phyloP scores from a whole-genome alignment of 2,113 vertebrate species.

The Electrona antarctica region DNA sequence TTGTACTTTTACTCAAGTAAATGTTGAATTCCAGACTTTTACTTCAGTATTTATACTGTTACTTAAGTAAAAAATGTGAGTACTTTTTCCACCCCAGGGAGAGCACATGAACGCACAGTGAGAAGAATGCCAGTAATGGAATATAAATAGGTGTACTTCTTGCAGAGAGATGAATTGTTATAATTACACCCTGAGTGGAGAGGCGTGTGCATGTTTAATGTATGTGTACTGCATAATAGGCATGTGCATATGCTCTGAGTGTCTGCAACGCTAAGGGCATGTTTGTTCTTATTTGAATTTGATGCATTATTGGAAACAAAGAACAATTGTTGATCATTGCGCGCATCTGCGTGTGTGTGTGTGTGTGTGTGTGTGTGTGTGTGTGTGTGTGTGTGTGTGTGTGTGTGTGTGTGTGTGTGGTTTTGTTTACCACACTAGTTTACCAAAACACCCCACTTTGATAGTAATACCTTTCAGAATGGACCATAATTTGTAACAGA shows the following conservation, averaged over 20 bases:
- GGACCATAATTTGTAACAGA: no score
- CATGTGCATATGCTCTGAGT: not conserved
- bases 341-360: not conserved
- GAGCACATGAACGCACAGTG: conserved; percentile 1
- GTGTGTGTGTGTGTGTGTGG: no score
- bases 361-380: not conserved
- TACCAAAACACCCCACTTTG: no score
- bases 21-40: no score
- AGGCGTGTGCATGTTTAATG: conserved; percentile 3
- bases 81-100: no score
- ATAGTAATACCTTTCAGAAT: no score
- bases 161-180: conserved; percentile 44
- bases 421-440: no score
- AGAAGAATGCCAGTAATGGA: conserved; percentile 41
- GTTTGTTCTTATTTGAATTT: conserved; percentile 11
- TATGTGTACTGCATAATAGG: not conserved
- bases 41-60: no score
- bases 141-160: conserved; percentile 61
- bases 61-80: no score
- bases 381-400: conserved; percentile 6
- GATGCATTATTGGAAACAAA: conserved; percentile 9
- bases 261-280: conserved; percentile 1
- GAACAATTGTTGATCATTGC: conserved; percentile 46
- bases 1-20: no score
- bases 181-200: conserved; percentile 47